Conservation (phyloP, 2,888 invertebrate species). For the Drosophila ustulata region DNA sequence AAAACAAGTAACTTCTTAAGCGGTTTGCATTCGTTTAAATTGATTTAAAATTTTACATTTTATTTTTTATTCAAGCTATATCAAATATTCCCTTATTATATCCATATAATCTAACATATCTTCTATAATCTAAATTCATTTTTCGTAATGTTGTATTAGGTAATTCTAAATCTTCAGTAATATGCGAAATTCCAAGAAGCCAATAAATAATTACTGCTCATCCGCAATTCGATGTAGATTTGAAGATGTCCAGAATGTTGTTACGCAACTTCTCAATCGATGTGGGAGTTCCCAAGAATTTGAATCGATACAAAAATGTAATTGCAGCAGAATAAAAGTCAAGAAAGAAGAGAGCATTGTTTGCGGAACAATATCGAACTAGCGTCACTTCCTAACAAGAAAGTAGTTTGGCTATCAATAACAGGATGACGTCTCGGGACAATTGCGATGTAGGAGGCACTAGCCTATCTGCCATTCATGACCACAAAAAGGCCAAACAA, state of each 20-base stretch:
- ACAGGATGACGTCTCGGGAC: conserved; percentile 58
- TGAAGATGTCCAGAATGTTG: neutral
- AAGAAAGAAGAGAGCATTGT: conserved; percentile 49
- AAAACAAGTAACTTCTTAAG: no score
- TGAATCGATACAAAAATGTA: conserved; percentile 26
- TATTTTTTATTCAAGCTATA: no score
- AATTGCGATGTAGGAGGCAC: conserved; percentile 72
- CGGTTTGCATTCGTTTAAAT: no score
- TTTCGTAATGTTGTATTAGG: no score
- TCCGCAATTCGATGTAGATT: neutral
- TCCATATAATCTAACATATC: no score
- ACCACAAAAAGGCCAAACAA: conserved; percentile 80
- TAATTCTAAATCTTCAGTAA: no score
- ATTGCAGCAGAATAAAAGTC: conserved; percentile 35
- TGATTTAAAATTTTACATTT: no score
- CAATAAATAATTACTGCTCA: neutral
- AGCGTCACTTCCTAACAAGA: conserved; percentile 67
- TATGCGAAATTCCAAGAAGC: neutral
- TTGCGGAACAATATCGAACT: conserved; percentile 49
- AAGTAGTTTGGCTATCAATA: conserved; percentile 76
- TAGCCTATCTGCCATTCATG: conserved; percentile 69
- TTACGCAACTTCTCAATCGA: conserved; percentile 15
- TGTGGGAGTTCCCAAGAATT: conserved; percentile 36
- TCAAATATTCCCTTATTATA: no score
- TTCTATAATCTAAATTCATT: no score